phyloP scores from a whole-genome alignment of 2,113 vertebrate genomes.

The Turdus rufiventris region DNA sequence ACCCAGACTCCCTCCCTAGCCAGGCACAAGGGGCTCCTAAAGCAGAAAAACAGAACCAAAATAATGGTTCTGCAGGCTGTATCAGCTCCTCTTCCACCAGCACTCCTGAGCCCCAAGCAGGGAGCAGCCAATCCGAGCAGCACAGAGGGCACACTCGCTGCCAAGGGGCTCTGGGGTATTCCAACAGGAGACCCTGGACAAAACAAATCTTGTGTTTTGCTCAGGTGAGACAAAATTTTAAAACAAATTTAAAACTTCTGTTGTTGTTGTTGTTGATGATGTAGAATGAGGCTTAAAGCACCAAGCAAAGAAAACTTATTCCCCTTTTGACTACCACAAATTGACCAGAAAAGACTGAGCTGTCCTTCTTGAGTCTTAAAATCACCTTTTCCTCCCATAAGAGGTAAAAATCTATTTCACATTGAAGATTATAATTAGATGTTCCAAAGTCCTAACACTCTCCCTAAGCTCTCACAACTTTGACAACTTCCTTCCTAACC shows the following conservation, averaged over 20 bases:
- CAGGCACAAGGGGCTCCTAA: not conserved
- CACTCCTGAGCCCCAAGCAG: rapidly evolving
- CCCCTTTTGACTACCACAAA: not conserved
- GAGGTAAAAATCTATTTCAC: not conserved
- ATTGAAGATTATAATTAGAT: not conserved
- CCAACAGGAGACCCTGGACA: not conserved
- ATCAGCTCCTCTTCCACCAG: not conserved
- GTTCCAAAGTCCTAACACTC: not conserved
- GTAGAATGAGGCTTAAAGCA: not conserved
- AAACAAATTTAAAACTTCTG: not conserved
- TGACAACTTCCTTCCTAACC: not conserved
- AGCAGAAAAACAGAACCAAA: not conserved
- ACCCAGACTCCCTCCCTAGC: not conserved
- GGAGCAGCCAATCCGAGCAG: not conserved
- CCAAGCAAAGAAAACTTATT: not conserved
- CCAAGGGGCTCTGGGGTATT: rapidly evolving
- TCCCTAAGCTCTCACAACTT: not conserved
- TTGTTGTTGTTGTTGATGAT: not conserved
- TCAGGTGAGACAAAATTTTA: not conserved
- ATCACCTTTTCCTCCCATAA: not conserved
- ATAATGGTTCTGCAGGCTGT: rapidly evolving
- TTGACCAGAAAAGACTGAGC: not conserved
- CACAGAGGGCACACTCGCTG: rapidly evolving
- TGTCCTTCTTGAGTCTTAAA: not conserved
- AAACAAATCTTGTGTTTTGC: not conserved